Evolutionary conservation across 2,797 vertebrate genomes (phyloP), one percentile per base, ranked within the genome.

Genomic region (Emydoidea blandingii): DNA sequence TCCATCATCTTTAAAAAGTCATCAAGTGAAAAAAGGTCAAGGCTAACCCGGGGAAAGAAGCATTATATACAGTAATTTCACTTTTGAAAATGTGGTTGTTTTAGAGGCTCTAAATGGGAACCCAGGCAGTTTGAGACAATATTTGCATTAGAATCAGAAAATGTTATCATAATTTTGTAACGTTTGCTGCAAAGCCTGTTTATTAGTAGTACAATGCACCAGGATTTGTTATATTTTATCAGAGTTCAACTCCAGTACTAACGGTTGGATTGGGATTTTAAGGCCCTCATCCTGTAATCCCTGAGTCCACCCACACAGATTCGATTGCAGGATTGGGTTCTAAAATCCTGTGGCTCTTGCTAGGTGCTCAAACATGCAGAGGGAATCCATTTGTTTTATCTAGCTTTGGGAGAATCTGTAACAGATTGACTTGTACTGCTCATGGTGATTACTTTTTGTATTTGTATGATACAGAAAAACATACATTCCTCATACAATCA

Each of bases 21-120:
- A 88, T 88, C 72, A 10, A 49, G 83, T 94, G 80, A 92, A 81
- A 82, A 95, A 95, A 95, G 92, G 91, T 92, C 88, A 56, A 54
- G 86, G 91, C 56, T 93, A 86, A 89, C 85, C 72, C 86, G 44
- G 76, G 68, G 88, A 88, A 44, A 83, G 82, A 96, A 95, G 9
- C 16, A 82, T 95, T 92, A 87, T 56, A 87, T 94, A 54, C 19
- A 82, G 34, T 80, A 94, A 95, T 96, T 95, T 93, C 4, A 82
- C n/a, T 97, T 97, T 93, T 79, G 12, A 8, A 96, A 94, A 93
- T 95, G n/a, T 84, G 90, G 94, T 96, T 94, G 72, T 37, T 95
- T 91, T 84, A 80, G 59, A 79, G 52, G 52, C n/a, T 84, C 89
- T 93, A 91, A 86, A 84, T 93, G 93, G 85, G 80, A 96, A 96